Conservation (phyloP, 2,888 invertebrate genomes). For the Cetonia aurata region DNA sequence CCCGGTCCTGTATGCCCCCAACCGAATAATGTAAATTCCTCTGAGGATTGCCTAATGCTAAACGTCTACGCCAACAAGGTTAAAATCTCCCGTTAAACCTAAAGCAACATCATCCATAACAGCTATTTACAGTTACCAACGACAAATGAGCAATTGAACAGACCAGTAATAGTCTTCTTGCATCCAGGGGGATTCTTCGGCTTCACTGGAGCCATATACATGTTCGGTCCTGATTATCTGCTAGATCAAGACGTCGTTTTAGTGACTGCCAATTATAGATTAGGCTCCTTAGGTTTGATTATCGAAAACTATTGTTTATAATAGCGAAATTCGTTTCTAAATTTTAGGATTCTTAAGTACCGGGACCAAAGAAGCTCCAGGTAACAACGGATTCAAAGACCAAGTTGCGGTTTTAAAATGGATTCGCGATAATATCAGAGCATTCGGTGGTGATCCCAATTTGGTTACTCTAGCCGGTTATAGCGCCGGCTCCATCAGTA, state of each 20-base stretch:
- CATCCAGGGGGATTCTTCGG: conserved; percentile 78
- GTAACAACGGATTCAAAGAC: conserved; percentile 69
- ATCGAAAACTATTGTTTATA: conserved; percentile 23
- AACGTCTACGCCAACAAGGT: conserved; percentile 70
- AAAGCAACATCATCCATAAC: background rate
- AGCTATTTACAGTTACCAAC: conserved; percentile 57
- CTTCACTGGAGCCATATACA: conserved; percentile 71
- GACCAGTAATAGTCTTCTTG: conserved; percentile 76
- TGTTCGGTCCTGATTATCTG: conserved; percentile 73
- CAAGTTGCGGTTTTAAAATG: conserved; percentile 67
- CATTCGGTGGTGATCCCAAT: conserved; percentile 69
- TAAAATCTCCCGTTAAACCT: no score
- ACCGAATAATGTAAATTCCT: conserved; percentile 60
- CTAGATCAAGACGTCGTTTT: conserved; percentile 76
- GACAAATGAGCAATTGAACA: conserved; percentile 57
- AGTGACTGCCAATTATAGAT: conserved; percentile 76
- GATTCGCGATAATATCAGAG: conserved; percentile 66
- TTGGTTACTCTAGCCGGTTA: conserved; percentile 76
- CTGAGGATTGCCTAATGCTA: conserved; percentile 75
- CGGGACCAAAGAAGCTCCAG: conserved; percentile 66
- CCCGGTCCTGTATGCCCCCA: conserved; percentile 64
- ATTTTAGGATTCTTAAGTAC: conserved; percentile 66
- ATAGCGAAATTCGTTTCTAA: conserved; percentile 53
- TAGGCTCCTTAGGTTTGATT: conserved; percentile 68
- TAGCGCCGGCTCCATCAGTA: conserved; percentile 66